Conservation (phyloP, 1,140 invertebrate species). For the Philopotamus ludificatus region DNA sequence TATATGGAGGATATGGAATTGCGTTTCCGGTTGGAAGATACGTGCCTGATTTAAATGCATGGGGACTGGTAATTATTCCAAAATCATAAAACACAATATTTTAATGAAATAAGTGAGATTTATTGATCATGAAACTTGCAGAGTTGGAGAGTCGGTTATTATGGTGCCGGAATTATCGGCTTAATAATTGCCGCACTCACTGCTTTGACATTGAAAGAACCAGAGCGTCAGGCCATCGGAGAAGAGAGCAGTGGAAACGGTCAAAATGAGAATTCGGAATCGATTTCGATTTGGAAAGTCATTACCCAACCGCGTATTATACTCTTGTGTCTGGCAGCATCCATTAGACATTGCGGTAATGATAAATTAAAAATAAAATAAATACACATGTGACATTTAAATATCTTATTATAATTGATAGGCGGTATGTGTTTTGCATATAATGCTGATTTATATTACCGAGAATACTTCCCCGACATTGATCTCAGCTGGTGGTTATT, state of each 20-base stretch:
- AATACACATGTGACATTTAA: not conserved
- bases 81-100: not conserved
- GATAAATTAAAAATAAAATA: too few species aligned
- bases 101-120: not conserved
- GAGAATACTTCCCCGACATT: conserved; percentile 81
- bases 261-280: conserved; percentile 38
- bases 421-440: conserved; percentile 87
- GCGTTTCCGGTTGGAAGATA: conserved; percentile 90
- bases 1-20: conserved; percentile 91
- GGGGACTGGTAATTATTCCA: conserved; percentile 63
- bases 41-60: conserved; percentile 74
- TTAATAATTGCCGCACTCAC: conserved; percentile 73
- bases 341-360: conserved; percentile 85
- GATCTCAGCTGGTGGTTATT: conserved; percentile 87
- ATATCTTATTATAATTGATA: conserved; percentile 42
- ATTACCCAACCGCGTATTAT: conserved; percentile 76
- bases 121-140: conserved; percentile 45
- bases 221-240: conserved; percentile 69
- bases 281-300: conserved; percentile 67
- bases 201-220: conserved; percentile 75
- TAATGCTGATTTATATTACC: conserved; percentile 86
- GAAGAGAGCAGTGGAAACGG: conserved; percentile 58
- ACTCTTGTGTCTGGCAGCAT: conserved; percentile 80
- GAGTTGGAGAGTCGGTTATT: conserved; percentile 88
- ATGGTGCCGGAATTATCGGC: conserved; percentile 78